Percentiles rank a stretch among this genome's conserved stretches.
These are phyloP conservation scores for Scaptodrosophila lebanonensis DNA, from an alignment of 1,140 invertebrate species.

Conservation along the genomic window DNA sequence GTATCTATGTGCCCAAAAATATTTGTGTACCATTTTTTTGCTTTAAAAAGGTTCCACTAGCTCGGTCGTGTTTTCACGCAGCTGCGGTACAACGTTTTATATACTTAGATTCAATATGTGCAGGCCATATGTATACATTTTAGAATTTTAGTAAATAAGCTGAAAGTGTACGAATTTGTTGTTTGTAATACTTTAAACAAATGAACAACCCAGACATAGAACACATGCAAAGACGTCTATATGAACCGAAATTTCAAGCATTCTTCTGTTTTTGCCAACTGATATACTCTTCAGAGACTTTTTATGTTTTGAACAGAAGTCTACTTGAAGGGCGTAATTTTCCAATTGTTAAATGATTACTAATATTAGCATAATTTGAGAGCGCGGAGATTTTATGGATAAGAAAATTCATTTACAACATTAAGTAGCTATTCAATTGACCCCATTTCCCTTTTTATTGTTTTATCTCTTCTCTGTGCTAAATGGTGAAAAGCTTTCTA, in stretches of 20 bases:
- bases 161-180: slow-evolving; percentile 69
- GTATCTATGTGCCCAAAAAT: slow-evolving; percentile 21
- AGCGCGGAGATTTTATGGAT: too few species aligned
- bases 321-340: too few species aligned
- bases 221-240: slow-evolving; percentile 2
- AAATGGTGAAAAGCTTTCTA: too few species aligned
- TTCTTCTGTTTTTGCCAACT: too few species aligned
- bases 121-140: slow-evolving; percentile 70
- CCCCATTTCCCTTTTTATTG: too few species aligned
- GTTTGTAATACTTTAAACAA: slow-evolving; percentile 72
- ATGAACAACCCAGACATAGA: slow-evolving; percentile 42
- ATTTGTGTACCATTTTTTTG: slow-evolving; percentile 51
- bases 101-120: slow-evolving; percentile 56
- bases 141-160: slow-evolving; percentile 67
- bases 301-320: too few species aligned
- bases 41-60: slow-evolving; percentile 52
- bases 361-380: too few species aligned
- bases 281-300: too few species aligned
- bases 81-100: slow-evolving; percentile 52
- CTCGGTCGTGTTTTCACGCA: neutral
- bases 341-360: too few species aligned
- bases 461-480: too few species aligned
- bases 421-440: too few species aligned
- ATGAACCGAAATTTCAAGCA: slow-evolving; percentile 8
- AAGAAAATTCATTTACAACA: too few species aligned